Evolutionary conservation across 2,888 invertebrate species (phyloP).

Genomic region (Aspidiotus destructor): DNA sequence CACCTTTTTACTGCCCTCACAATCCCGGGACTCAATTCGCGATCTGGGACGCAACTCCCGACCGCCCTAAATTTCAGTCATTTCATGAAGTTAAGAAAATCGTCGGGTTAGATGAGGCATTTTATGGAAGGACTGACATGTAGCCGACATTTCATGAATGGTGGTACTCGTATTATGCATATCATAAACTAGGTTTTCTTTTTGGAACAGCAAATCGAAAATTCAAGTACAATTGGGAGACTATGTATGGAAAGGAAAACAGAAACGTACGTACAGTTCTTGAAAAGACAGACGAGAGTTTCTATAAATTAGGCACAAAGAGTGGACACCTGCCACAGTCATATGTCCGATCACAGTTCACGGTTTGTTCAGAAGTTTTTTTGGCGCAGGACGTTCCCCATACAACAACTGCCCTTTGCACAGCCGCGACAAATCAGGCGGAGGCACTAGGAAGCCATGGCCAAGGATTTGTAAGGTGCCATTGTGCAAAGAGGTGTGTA

Average conservation of each 20-base stretch:
- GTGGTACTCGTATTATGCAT: not conserved
- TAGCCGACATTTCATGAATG: slow-evolving; percentile 2
- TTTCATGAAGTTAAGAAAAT: not conserved
- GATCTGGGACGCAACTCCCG: not conserved
- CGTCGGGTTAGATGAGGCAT: not conserved
- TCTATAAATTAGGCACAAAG: not conserved
- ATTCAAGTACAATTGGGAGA: too few species aligned
- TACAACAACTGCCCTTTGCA: not conserved
- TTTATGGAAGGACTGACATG: not conserved
- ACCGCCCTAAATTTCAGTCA: not conserved
- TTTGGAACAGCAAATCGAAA: too few species aligned
- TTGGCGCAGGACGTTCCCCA: not conserved
- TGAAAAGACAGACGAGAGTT: not conserved
- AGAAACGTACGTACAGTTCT: not conserved
- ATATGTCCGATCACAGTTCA: not conserved
- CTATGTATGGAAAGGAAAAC: not conserved
- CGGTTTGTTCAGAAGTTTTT: not conserved
- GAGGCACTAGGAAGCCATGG: not conserved
- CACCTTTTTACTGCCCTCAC: too few species aligned
- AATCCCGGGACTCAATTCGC: too few species aligned
- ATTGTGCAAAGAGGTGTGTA: not conserved
- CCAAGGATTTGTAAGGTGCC: not conserved
- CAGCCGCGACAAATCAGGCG: not conserved
- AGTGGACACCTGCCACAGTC: not conserved
- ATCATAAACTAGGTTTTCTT: not conserved